Conservation (phyloP, 2,797 vertebrate species). For the Trachurus trachurus region DNA sequence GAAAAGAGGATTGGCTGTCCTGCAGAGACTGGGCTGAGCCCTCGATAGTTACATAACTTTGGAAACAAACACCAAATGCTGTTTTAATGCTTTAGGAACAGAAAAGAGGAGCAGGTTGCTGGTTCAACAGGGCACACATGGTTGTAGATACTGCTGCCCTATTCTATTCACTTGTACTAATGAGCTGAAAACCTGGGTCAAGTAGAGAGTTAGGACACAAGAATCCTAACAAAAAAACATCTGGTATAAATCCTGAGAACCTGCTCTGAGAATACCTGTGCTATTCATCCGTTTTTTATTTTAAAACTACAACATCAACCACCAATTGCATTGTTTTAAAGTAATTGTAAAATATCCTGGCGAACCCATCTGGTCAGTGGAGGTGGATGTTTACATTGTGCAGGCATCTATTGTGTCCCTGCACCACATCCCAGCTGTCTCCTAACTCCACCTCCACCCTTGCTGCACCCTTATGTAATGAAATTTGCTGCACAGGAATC, state of each 20-base stretch:
- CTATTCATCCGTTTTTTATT: not conserved
- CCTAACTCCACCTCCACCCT: constrained; percentile 65
- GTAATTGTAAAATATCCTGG: not conserved
- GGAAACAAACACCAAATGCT: constrained; percentile 50
- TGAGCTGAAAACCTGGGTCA: not conserved
- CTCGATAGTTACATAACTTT: constrained; percentile 70
- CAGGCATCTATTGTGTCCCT: constrained; percentile 70
- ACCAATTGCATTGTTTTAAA: not conserved
- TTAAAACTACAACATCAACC: not conserved
- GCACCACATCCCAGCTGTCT: constrained; percentile 77
- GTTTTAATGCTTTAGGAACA: constrained; percentile 45
- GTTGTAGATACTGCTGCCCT: not conserved
- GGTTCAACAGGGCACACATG: constrained; percentile 62
- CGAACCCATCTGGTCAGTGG: constrained; percentile 12
- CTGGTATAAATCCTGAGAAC: not conserved
- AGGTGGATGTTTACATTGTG: constrained; percentile 59
- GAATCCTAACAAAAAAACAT: not conserved
- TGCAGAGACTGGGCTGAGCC: constrained; percentile 55
- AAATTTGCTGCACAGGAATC: constrained; percentile 85
- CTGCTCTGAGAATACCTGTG: not conserved
- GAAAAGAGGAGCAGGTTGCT: constrained; percentile 46
- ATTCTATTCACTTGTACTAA: not conserved
- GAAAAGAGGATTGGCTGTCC: constrained; percentile 76
- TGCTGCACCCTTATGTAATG: constrained; percentile 79
- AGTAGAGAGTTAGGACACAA: not conserved